Base-by-base conservation (phyloP, 53 echinoderm and acorn worm species). In the Hippasteria phrygiana region DNA sequence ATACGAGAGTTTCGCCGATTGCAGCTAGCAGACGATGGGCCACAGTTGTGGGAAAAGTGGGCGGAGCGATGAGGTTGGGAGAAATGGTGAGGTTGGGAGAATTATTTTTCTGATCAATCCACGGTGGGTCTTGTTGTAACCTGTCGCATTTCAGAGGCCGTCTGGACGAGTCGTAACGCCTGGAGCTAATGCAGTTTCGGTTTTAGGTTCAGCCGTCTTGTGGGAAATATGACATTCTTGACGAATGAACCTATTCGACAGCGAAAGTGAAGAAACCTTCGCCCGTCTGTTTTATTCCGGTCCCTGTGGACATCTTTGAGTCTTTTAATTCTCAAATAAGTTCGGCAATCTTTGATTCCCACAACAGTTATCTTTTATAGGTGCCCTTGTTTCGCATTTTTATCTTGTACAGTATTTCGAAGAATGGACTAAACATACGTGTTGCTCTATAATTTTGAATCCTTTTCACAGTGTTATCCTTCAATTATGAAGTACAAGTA, bases 1-100 rank as follows among this genome's bases (percentile, higher is more conserved):
- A 48, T 28, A 18, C 51, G 71, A 70, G 85, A 35, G 28, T 70
- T 70, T 35, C 34, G 85, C 31, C 85, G 27, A 71, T 51, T 85
- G 63, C 41, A 38, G 81, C 43, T 69, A 85, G 85, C 85, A 85
- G 85, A 85, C 85, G 85, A 85, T 85, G 37, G 17, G 50, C 28
- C 47, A 22, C 43, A 51, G 66, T n/a, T 11, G 48, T 35, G 11
- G 85, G 36, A 85, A 64, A 81, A 71, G 71, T 85, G 85, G 85
- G 85, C 85, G 85, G 85, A 85, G 85, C 85, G n/a, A 85, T 20
- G 24, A 28, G 39, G 29, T n/a, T 33, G 51, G n/a, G n/a, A n/a
- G n/a, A n/a, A n/a, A n/a, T n/a, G n/a, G n/a, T 51, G 31, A 48
- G 51, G 85, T 85, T 85, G 85, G 85, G 85, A 85, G 85, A 85